Conservation (phyloP, 1,140 invertebrate species). For the Drosophila tristis region DNA sequence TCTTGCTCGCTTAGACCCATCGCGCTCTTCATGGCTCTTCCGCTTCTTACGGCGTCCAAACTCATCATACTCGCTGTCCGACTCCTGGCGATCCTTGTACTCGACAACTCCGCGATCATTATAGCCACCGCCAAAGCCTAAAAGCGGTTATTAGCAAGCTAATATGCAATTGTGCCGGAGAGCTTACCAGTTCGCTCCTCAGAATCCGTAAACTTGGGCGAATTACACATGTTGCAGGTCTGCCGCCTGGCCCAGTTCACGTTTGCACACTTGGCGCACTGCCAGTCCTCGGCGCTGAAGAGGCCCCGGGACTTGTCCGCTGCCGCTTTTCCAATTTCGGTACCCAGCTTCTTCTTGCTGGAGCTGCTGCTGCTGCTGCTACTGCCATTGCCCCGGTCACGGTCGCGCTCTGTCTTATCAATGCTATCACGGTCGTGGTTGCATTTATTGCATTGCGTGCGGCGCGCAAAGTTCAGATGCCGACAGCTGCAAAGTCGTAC, state of each 20-base stretch:
- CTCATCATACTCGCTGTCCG: constrained; percentile 97
- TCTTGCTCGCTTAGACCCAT: constrained; percentile 33
- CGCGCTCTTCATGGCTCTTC: constrained; percentile 69
- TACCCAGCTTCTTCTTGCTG: constrained; percentile 94
- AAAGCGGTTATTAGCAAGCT: constrained; percentile 36
- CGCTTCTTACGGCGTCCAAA: constrained; percentile 95
- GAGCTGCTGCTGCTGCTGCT: constrained; percentile 85
- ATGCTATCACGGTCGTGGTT: constrained; percentile 78
- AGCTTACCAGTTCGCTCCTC: constrained; percentile 87
- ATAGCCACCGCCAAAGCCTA: constrained; percentile 93
- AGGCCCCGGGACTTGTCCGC: constrained; percentile 99
- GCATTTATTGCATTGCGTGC: constrained; percentile 96
- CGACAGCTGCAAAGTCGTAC: constrained; percentile 89
- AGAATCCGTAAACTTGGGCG: constrained; percentile 97
- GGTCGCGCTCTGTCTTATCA: constrained; percentile 62
- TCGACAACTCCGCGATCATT: constrained; percentile 97
- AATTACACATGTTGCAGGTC: constrained; percentile 99
- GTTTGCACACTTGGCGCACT: constrained; percentile 99
- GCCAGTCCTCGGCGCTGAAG: constrained; percentile 99
- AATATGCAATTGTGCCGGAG: background rate
- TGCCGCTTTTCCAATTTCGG: constrained; percentile 98
- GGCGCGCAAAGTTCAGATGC: constrained; percentile 97
- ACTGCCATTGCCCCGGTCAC: constrained; percentile 82
- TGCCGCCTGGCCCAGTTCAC: constrained; percentile 99
- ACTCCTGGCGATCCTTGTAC: constrained; percentile 93